Evolutionary conservation across 2,888 invertebrate genomes (phyloP).

Genomic region (Scaptomyza flava): DNA sequence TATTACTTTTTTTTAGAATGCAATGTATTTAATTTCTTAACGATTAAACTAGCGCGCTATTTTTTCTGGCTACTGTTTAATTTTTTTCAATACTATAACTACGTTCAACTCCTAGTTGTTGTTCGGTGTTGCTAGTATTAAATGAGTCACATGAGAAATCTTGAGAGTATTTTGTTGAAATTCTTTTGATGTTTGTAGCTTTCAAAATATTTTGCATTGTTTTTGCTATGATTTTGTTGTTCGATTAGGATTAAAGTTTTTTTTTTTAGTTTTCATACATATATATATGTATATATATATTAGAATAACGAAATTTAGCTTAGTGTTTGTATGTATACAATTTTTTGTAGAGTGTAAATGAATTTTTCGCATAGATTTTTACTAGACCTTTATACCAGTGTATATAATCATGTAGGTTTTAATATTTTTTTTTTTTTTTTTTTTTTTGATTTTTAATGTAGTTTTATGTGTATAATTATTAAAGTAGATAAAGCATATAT

Average conservation of each 20-base stretch:
- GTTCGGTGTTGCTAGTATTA: constrained; percentile 28
- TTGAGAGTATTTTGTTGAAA: constrained; percentile 15
- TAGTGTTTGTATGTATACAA: constrained; percentile 70
- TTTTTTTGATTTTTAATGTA: constrained; percentile 5
- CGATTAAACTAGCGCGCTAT: constrained; percentile 41
- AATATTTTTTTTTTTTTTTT: constrained; percentile 7
- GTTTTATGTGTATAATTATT: constrained; percentile 65
- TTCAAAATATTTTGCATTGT: constrained; percentile 8
- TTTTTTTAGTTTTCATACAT: constrained; percentile 43
- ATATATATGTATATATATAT: constrained; percentile 36
- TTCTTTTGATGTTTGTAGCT: constrained; percentile 14
- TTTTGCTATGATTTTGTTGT: constrained; percentile 45
- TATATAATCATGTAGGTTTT: constrained; percentile 46
- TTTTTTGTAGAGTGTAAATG: constrained; percentile 72
- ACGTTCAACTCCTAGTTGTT: constrained; percentile 61
- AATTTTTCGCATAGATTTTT: constrained; percentile 61
- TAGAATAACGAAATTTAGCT: constrained; percentile 49
- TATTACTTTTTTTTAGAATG: constrained; percentile 38
- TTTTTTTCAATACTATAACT: constrained; percentile 53
- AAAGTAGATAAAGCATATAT: constrained; percentile 81
- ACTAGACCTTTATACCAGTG: constrained; percentile 64
- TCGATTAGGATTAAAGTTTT: constrained; percentile 49
- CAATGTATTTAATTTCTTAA: constrained; percentile 36
- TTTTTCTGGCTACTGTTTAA: constrained; percentile 55
- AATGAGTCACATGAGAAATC: constrained; percentile 76